Evolutionary conservation across 2,797 vertebrate genomes (phyloP), one percentile per base, ranked within the genome.

Genomic region (Acanthurus leucopareius): DNA sequence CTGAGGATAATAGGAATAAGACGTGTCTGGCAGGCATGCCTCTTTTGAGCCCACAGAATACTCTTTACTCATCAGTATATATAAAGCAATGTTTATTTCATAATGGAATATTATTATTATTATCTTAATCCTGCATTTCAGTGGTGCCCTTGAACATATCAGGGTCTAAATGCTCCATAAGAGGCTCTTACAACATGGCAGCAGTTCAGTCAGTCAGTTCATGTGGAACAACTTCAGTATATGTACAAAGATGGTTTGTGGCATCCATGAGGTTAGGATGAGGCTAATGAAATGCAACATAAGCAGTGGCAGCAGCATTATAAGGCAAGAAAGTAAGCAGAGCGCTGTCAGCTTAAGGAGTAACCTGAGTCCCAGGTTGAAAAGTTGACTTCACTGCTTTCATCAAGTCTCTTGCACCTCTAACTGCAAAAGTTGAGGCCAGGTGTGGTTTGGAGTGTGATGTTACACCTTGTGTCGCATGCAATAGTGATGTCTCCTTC

Each of bases 1-100:
- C 59, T 4, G 77, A 65, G 72, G 66, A 80, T 72, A 72, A 89
- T 75, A 68, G 62, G 22, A 69, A 72, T 48, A 57, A 88, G 75
- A 81, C 2, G 3, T 52, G 70, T 81, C 38, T 65, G 54, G 52
- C 68, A 71, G 59, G 75, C 70, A 25, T 1, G 22, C 32, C 47
- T 75, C 2, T 48, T 71, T n/a, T 1, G 45, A 73, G 49, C 56
- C 52, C 49, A 35, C 35, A 44, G 56, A 69, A 56, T 17, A 28
- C 61, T 38, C 25, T 20, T 20, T n/a, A 7, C 10, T 25, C 45
- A 59, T 88, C 68, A 59, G 49, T 69, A 14, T 48, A 69, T 68
- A 38, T 38, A 19, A 25, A 44, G 20, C 47, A 59, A 38, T 52
- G 44, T 66, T 75, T 72, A 56, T 69, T 61, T 51, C 40, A 15